Base-by-base conservation (phyloP, 2,888 invertebrate genomes). In the Tetranychus truncatus region DNA sequence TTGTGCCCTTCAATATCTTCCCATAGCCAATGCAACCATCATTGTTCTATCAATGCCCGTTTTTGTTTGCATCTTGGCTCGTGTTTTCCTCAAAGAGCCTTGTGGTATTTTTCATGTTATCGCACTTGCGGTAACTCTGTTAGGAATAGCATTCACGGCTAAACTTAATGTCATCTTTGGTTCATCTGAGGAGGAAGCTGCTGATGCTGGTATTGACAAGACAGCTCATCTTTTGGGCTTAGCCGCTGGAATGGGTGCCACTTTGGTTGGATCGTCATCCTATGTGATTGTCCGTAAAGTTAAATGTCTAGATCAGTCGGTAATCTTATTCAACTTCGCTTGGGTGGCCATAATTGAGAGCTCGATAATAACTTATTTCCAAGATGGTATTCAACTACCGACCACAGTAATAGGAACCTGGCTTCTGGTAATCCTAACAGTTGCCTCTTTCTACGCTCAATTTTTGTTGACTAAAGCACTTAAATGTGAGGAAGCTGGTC, bases 21-120 rank as follows among this genome's bases (percentile, higher is more conserved):
- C 92, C 0, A 83, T 94, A 78, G 93, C 92, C 45, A 92, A 94
- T 83, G 92, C 69, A 11, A 69, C 69, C 34, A 24, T 69, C 5
- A 69, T 92, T 77, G 91, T 93, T 45, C 93, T 93, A 83, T 92
- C 92, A 69, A 92, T 92, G 74, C 93, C 93, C 1, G 92, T 94
- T 55, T 93, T 94, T 85, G 93, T 93, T 65, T 90, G 91, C 72
- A 88, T 94, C 80, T 82, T 82, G 75, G 82, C 82, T 1, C 79
- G 82, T 71, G 80, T 82, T 65, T 92, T 93, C 82, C 85, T 93
- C 20, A 91, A 91, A 82, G 93, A 94, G 81, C 89, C 91, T 0
- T 93, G 92, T 81, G 91, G 92, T 66, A 84, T 90, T 76, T 92
- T 93, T 84, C 91, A 91, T 80, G 87, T 90, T 7, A 85, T 91